Evolutionary conservation across 1,140 invertebrate genomes (phyloP).

Genomic region (Trigoniulus corallinus): DNA sequence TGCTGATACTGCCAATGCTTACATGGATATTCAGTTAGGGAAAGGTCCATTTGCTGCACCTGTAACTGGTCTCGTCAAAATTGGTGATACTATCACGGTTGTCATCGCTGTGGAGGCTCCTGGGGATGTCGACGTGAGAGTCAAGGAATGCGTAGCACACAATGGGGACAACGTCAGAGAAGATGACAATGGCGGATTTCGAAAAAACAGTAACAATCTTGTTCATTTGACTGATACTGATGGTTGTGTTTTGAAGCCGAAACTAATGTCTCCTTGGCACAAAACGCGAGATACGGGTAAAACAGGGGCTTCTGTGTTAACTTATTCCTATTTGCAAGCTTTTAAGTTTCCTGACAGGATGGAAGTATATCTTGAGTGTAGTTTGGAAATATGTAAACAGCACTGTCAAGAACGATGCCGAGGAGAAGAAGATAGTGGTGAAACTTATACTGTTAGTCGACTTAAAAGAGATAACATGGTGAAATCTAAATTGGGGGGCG

Average conservation of each 20-base stretch:
- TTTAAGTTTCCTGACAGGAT: conserved; percentile 79
- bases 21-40: conserved; percentile 56
- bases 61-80: conserved; percentile 59
- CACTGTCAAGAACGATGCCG: conserved; percentile 38
- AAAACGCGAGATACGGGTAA: conserved; percentile 55
- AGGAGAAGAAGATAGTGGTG: background rate
- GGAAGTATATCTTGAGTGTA: conserved; percentile 67
- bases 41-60: conserved; percentile 55
- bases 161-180: conserved; percentile 37
- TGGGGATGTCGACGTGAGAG: conserved; percentile 52
- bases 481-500: conserved; percentile 27
- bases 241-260: conserved; percentile 63
- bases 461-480: conserved; percentile 17
- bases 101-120: conserved; percentile 64
- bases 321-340: conserved; percentile 62
- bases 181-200: no score
- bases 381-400: conserved; percentile 66
- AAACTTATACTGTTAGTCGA: background rate
- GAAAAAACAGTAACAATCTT: conserved; percentile 30
- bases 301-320: conserved; percentile 54
- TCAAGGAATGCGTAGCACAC: conserved; percentile 52
- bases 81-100: conserved; percentile 64
- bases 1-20: conserved; percentile 61
- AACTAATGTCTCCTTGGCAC: conserved; percentile 63
- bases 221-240: conserved; percentile 47